Evolutionary conservation across 2,113 vertebrate species (phyloP), one percentile per base, ranked within the genome.

Genomic region (Aldabrachelys gigantea): DNA sequence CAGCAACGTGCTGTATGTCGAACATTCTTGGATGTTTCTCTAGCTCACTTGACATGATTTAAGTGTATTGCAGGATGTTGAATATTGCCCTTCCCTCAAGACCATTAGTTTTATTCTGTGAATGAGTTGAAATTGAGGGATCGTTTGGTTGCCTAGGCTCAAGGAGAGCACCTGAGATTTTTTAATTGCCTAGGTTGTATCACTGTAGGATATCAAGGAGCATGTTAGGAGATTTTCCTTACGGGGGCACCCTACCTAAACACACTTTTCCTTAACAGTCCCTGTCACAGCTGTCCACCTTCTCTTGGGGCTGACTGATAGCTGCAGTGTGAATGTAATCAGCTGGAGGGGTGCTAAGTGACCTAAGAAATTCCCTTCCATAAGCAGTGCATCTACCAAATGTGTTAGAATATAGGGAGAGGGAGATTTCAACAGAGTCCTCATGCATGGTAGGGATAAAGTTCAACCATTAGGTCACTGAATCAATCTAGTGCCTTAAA

Each of bases 211-310:
- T 38, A 22, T 38, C 65, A 72, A 72, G n/a, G 24, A 47, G 44
- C 22, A 4, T 78, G 72, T 24, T 44, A 6, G 38, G 41, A 44
- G 47, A 14, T 16, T 27, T 47, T 47, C 12, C 25, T 11, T 78
- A 8, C 5, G 1, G 1, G 10, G 4, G 25, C 10, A 10, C 25
- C 16, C 35, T 35, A 35, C 35, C 8, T 19, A 57, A 54, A 27
- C 10, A 57, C 56, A 57, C 10, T 14, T 65, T 69, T 8, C 62
- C 11, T 25, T 41, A 76, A 76, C 10, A 5, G 5, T 76, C 38
- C 24, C 41, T 78, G 75, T 29, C 38, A 44, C 24, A 13, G 75
- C 75, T 44, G 5, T 76, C 75, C 41, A 44, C 6, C 10, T 78
- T 25, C 38, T 78, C 13, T 27, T 27, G 38, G 6, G n/a, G 16